Percentiles rank a stretch among this genome's conserved stretches.
Evolutionary conservation across 2,888 invertebrate species (phyloP).

Genomic region (Acleris holmiana): DNA sequence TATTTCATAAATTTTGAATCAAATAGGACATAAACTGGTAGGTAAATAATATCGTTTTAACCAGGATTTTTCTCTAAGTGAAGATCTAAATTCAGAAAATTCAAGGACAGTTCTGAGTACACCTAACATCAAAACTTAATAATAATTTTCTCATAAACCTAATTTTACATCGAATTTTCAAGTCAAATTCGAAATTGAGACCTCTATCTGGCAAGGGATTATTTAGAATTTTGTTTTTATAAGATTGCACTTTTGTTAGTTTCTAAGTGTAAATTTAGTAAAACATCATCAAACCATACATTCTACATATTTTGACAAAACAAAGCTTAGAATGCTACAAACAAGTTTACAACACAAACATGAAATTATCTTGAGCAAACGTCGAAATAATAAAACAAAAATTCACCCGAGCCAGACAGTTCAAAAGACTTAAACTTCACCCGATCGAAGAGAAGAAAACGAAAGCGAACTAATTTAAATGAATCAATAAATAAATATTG

Average conservation of each 20-base stretch:
- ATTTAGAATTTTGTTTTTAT: constrained; percentile 31
- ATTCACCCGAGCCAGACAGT: constrained; percentile 79
- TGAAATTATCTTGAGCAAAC: constrained; percentile 74
- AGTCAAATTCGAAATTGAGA: constrained; percentile 60
- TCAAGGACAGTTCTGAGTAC: constrained; percentile 65
- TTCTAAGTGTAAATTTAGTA: constrained; percentile 26
- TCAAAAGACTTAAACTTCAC: constrained; percentile 53
- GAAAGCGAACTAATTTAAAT: constrained; percentile 74
- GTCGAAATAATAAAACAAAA: constrained; percentile 60
- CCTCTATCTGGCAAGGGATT: constrained; percentile 76
- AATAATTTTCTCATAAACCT: constrained; percentile 62
- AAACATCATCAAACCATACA: constrained; percentile 36
- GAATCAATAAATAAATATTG: constrained; percentile 83
- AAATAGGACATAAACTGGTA: constrained; percentile 75
- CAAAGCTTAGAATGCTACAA: constrained; percentile 63
- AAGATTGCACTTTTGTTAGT: constrained; percentile 39
- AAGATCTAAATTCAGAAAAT: constrained; percentile 66
- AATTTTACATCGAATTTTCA: constrained; percentile 64
- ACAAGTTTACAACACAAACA: constrained; percentile 71
- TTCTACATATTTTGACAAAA: constrained; percentile 53
- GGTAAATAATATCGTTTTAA: constrained; percentile 78
- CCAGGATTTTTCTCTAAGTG: constrained; percentile 68
- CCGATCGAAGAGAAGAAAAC: constrained; percentile 61
- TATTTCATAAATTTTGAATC: constrained; percentile 83
- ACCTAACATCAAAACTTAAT: constrained; percentile 74